These are phyloP conservation scores for Palythoa grandis DNA, from an alignment of 92 coral and sea anemone species.

Conservation along the genomic window DNA sequence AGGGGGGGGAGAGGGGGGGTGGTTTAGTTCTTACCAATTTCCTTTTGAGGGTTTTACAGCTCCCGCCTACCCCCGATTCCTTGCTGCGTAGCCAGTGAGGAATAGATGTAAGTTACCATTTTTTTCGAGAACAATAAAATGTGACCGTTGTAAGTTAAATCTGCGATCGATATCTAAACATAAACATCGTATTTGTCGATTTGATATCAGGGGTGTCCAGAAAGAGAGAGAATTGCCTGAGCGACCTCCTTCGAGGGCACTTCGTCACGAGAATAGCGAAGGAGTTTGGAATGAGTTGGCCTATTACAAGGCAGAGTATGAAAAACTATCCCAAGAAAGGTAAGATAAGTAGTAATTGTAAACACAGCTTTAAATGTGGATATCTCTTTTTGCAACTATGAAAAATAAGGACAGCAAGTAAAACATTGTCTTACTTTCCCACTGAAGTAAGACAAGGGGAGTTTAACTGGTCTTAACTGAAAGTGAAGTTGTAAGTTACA, in stretches of 20 bases:
- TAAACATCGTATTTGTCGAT: not conserved
- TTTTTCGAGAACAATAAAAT: no score
- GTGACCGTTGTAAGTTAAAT: not conserved
- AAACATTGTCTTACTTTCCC: not conserved
- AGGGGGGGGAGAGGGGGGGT: no score
- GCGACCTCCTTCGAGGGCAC: slow-evolving; percentile 73
- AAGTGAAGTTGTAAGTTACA: no score
- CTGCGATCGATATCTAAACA: not conserved
- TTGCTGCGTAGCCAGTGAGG: no score
- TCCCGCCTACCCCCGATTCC: no score
- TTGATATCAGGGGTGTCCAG: slow-evolving; percentile 3
- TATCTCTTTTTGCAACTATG: not conserved
- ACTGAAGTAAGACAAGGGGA: no score
- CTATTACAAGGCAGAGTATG: slow-evolving; percentile 87
- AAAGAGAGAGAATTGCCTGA: slow-evolving; percentile 59
- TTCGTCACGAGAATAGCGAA: slow-evolving; percentile 91
- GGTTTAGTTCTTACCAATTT: no score
- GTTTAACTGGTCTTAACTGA: no score
- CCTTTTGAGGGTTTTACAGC: no score
- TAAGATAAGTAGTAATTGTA: not conserved
- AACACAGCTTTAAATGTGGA: not conserved
- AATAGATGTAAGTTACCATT: no score
- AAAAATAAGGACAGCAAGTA: not conserved
- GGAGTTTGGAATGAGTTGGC: slow-evolving; percentile 97
- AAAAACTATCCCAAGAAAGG: slow-evolving; percentile 83